Evolutionary conservation across 1,140 invertebrate species (phyloP).

Genomic region (Calephelis nemesis): DNA sequence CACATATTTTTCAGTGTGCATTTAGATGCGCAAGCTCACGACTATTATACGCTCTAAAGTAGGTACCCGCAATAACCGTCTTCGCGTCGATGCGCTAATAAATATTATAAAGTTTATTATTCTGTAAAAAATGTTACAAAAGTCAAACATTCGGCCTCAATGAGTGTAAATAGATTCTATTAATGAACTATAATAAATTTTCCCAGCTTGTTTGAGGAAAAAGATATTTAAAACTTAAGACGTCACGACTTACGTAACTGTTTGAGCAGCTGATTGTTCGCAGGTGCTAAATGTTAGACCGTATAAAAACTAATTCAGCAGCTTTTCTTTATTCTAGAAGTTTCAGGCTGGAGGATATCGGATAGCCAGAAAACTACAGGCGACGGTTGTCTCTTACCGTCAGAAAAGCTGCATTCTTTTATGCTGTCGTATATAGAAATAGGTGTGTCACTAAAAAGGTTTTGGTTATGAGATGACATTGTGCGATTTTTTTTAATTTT

Average conservation of each 20-base stretch:
- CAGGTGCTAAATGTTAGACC: background rate
- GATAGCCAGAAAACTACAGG: too few relatives aligned
- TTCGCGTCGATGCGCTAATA: constrained; percentile 7
- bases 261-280: constrained; percentile 1
- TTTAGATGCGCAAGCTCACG: background rate
- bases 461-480: too few relatives aligned
- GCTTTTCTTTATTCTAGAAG: too few relatives aligned
- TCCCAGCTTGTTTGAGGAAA: background rate
- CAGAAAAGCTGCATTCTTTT: too few relatives aligned
- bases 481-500: too few relatives aligned
- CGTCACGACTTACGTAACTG: constrained; percentile 4
- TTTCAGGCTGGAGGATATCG: too few relatives aligned
- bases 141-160: background rate
- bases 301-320: too few relatives aligned
- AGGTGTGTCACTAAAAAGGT: too few relatives aligned
- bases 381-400: too few relatives aligned
- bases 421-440: too few relatives aligned
- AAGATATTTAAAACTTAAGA: constrained; percentile 10
- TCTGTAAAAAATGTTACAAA: constrained; percentile 3
- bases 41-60: background rate
- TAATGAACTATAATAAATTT: constrained; percentile 7
- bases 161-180: constrained; percentile 12
- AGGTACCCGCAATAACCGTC: background rate
- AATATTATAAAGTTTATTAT: constrained; percentile 17
- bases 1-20: too few relatives aligned